phyloP scores from a whole-genome alignment of 1,140 invertebrate species.

The Scaptomyza hsui region DNA sequence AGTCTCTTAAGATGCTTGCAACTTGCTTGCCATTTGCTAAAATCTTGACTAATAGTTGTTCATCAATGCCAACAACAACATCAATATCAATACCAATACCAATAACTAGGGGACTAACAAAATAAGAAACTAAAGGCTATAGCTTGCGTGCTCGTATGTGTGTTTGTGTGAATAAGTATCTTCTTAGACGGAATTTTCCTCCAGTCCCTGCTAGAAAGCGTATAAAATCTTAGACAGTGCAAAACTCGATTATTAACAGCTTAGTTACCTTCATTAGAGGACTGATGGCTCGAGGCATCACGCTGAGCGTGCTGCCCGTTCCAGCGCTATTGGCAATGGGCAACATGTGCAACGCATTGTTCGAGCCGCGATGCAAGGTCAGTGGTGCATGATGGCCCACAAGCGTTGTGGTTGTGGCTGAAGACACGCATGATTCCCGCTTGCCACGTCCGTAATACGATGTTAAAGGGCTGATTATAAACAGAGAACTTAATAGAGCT shows the following conservation, averaged over 20 bases:
- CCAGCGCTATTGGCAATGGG: constrained; percentile 51
- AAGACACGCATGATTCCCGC: constrained; percentile 81
- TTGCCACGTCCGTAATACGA: constrained; percentile 81
- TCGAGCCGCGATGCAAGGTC: constrained; percentile 73
- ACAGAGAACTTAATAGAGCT: constrained; percentile 24
- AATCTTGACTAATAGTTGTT: constrained; percentile 54
- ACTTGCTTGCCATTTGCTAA: constrained; percentile 51
- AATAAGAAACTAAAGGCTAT: constrained; percentile 2
- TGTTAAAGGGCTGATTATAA: constrained; percentile 69
- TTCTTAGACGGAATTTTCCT: constrained; percentile 75
- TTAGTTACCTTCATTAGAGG: constrained; percentile 77
- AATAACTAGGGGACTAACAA: constrained; percentile 24
- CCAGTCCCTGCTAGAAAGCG: constrained; percentile 70
- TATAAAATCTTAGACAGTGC: constrained; percentile 6
- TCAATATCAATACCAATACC: constrained; percentile 8
- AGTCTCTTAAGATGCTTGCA: constrained; percentile 76
- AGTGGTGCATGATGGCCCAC: constrained; percentile 71
- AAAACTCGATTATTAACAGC: neutral
- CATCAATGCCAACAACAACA: constrained; percentile 24
- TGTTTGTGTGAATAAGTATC: neutral
- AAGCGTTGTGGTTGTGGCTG: constrained; percentile 81
- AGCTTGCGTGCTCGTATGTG: neutral
- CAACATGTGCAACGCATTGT: constrained; percentile 77
- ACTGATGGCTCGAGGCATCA: constrained; percentile 79
- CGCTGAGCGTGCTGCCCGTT: constrained; percentile 67